Evolutionary conservation across 2,797 vertebrate species (phyloP).

Genomic region (Clarias pachynema): DNA sequence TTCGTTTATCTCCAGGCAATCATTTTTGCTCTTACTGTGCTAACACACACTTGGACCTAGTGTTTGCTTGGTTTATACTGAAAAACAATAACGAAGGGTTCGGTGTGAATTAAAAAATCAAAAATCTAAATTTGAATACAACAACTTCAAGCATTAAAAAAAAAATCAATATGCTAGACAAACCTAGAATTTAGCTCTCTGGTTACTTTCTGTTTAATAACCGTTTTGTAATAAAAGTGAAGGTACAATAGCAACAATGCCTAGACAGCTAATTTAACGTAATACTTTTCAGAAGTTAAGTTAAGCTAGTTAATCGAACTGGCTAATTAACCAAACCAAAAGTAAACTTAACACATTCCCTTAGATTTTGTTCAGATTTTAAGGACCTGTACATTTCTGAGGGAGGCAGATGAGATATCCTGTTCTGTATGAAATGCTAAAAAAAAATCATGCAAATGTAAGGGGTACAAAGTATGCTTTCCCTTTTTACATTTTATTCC

Average conservation of each 20-base stretch:
- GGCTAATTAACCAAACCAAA: background rate
- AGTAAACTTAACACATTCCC: background rate
- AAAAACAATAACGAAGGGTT: background rate
- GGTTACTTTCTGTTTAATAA: background rate
- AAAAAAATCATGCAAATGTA: background rate
- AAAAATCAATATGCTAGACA: background rate
- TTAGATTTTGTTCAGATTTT: too few species aligned
- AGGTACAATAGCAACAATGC: background rate
- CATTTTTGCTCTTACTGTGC: background rate
- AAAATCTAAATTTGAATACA: background rate
- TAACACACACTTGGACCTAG: background rate
- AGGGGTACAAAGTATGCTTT: background rate
- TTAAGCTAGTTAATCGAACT: background rate
- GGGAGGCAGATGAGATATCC: background rate
- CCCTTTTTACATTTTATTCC: too few species aligned
- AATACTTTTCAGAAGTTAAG: background rate
- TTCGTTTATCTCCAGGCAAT: background rate
- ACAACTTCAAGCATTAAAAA: background rate
- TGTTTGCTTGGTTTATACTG: background rate
- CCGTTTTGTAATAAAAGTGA: background rate
- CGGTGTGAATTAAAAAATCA: background rate
- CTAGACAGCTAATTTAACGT: background rate
- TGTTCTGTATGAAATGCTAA: background rate
- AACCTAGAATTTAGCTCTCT: background rate
- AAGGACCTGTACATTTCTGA: too few species aligned